Percentiles rank a stretch among this genome's conserved stretches.
Conservation (phyloP, 2,797 vertebrate genomes). For the Myotis myotis region DNA sequence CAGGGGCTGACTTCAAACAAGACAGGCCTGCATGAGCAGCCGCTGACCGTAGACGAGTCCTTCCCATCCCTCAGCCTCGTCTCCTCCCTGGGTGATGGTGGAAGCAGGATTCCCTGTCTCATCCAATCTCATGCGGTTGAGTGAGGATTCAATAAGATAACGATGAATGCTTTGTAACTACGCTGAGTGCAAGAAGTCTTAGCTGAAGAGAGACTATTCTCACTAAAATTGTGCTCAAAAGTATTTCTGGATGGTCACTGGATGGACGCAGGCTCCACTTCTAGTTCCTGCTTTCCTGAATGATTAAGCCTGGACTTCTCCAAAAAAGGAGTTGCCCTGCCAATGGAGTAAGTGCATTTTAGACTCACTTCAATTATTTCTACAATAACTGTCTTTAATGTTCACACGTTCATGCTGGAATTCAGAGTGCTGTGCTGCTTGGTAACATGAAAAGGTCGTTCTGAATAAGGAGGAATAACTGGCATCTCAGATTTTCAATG, state of each 20-base stretch:
- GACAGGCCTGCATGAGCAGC: not conserved
- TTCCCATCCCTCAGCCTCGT: not conserved
- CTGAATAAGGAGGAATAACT: not conserved
- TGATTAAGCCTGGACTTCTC: not conserved
- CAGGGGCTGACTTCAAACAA: not conserved
- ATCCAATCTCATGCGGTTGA: accelerated
- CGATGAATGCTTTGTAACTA: not conserved
- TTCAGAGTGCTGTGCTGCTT: not conserved
- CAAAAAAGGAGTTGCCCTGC: not conserved
- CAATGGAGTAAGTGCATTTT: not conserved
- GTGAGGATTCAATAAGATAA: not conserved
- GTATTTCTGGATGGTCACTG: not conserved
- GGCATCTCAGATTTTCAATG: not conserved
- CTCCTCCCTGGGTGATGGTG: not conserved
- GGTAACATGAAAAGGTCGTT: not conserved
- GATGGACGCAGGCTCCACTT: not conserved
- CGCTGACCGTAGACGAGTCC: accelerated
- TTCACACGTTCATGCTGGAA: not conserved
- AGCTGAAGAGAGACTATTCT: not conserved
- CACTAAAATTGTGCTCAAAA: not conserved
- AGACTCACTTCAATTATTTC: not conserved
- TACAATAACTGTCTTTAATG: not conserved
- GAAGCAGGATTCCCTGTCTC: not conserved
- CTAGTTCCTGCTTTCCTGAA: not conserved
- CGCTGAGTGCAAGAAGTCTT: not conserved